Conservation (phyloP, 2,797 vertebrate species). For the Characodon lateralis region DNA sequence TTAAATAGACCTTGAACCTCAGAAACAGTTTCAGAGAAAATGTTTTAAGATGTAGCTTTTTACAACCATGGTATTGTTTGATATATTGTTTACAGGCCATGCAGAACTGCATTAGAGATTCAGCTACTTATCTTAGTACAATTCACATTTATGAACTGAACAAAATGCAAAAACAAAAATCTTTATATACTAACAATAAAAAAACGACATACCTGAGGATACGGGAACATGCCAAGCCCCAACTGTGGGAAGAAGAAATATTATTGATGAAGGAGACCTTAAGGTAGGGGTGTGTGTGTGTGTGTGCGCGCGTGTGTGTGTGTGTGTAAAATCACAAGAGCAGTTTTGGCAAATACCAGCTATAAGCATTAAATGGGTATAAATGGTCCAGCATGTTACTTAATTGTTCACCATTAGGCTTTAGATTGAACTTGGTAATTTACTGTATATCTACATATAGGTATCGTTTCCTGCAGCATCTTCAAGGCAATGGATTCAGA, state of each 20-base stretch:
- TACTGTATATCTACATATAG: not conserved
- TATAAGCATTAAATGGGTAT: not conserved
- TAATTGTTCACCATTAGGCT: not conserved
- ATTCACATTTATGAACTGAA: not conserved
- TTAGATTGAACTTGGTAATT: not conserved
- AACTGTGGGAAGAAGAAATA: slow-evolving; percentile 79
- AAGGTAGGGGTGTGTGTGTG: not conserved
- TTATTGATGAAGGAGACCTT: not conserved
- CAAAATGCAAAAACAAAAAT: not conserved
- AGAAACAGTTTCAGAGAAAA: not conserved
- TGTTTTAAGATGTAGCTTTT: not conserved
- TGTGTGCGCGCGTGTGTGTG: not conserved
- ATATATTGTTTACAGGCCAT: not conserved
- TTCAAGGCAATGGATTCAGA: slow-evolving; percentile 7
- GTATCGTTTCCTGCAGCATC: not conserved
- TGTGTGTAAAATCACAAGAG: not conserved
- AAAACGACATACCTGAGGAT: slow-evolving; percentile 94
- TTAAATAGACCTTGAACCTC: not conserved
- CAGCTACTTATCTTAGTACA: not conserved
- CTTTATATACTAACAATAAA: not conserved
- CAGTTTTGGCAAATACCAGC: not conserved
- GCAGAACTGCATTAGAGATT: not conserved
- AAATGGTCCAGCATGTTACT: not conserved
- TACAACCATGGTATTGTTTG: not conserved
- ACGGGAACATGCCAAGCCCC: slow-evolving; percentile 97